Evolutionary conservation across 2,113 vertebrate genomes (phyloP), one percentile per base, ranked within the genome.

Genomic region (Mirounga angustirostris): DNA sequence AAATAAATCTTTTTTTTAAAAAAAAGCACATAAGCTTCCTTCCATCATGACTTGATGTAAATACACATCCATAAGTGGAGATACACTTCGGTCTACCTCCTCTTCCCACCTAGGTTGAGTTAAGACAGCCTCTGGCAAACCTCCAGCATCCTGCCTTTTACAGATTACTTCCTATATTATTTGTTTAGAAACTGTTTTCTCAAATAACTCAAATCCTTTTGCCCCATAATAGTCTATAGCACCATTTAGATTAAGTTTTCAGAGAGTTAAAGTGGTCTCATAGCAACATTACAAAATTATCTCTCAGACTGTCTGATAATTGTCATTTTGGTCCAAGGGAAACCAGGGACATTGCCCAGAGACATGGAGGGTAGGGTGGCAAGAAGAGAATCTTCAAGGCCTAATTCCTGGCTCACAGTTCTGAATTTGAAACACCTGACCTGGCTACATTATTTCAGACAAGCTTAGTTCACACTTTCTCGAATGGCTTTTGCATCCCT

Each of bases 291-390:
- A 56, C 58, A 95, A 40, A 96, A 56, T 84, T 61, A 63, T 61
- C 50, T 89, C 71, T 52, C 50, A 85, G 43, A 19, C 30, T 63
- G 16, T 67, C 36, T 78, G 54, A 81, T 95, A 83, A 91, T 80
- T 80, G 61, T 69, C 90, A 50, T 71, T 95, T 81, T 94, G 58
- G 36, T 92, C 78, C 93, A 94, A 95, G 82, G 18, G 52, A 91
- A 96, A 76, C 36, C 46, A 90, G 43, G 76, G 79, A 71, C 65
- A 65, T 87, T 73, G 46, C 18, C 84, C 16, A 40, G 46, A 54
- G 50, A 73, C 28, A 43, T 10, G 7, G 76, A 82, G 14, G 52
- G 28, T 36, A 46, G 56, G 43, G 92, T 8, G 0, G 4, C 63
- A 80, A 43, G 56, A 58, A 71, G 24, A 79, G 80, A 82, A 79